phyloP scores from a whole-genome alignment of 2,797 vertebrate genomes.

The Neoniphon sammara region DNA sequence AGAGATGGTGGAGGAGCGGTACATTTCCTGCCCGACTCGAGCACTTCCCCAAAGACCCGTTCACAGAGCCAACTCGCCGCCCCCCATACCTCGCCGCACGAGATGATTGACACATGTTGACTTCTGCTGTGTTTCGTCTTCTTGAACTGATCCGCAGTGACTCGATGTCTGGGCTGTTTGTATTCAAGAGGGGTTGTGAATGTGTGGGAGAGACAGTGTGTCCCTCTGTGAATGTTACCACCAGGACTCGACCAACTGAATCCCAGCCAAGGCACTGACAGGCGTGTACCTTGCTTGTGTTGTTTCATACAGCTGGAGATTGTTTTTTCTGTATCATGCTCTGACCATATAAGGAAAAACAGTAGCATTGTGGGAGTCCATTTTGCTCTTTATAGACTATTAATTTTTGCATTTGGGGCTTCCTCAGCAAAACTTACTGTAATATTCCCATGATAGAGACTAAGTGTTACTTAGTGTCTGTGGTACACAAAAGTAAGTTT shows the following conservation, averaged over 20 bases:
- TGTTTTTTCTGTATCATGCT: not conserved
- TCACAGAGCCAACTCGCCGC: conserved; percentile 58
- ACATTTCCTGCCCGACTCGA: conserved; percentile 76
- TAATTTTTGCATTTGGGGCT: not conserved
- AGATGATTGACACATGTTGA: conserved; percentile 65
- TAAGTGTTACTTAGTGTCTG: too few relatives aligned
- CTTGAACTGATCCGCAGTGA: not conserved
- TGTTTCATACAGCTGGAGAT: not conserved
- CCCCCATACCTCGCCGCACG: conserved; percentile 76
- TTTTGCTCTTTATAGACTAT: conserved; percentile 2
- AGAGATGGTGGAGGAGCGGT: conserved; percentile 76
- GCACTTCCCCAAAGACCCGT: conserved; percentile 66
- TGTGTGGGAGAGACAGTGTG: not conserved
- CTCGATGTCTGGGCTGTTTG: too few relatives aligned
- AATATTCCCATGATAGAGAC: too few relatives aligned
- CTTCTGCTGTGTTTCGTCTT: not conserved
- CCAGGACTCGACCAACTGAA: conserved; percentile 15
- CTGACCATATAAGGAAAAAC: not conserved
- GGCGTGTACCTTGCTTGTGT: not conserved
- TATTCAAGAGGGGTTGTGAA: not conserved
- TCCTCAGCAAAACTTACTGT: not conserved
- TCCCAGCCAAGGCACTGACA: not conserved
- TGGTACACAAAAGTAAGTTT: too few relatives aligned
- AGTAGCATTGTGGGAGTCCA: not conserved
- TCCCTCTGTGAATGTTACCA: not conserved